Conservation (phyloP, 1,140 invertebrate genomes). For the Bradynema listronoti region DNA sequence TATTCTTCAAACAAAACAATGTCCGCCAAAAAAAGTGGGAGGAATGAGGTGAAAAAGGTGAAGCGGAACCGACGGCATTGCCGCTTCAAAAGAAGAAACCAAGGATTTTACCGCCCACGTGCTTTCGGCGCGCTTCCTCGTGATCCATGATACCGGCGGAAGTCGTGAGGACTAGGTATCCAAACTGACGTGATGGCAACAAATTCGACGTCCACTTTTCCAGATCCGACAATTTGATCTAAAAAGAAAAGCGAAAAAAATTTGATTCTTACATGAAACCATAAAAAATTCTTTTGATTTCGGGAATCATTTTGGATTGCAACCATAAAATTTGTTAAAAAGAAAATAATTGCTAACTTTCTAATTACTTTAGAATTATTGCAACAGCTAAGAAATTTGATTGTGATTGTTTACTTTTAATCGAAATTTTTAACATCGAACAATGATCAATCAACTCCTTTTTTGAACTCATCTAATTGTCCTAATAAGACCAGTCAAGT, state of each 20-base stretch:
- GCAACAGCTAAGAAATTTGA: too few species aligned
- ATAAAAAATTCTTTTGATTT: too few species aligned
- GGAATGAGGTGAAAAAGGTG: conserved; percentile 27
- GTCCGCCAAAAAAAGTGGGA: conserved; percentile 19
- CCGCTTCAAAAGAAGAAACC: conserved; percentile 99
- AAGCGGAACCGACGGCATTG: conserved; percentile 13
- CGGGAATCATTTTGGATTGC: not conserved
- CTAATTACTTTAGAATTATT: too few species aligned
- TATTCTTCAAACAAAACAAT: conserved; percentile 20
- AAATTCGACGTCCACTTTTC: conserved; percentile 97
- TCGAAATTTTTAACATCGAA: too few species aligned
- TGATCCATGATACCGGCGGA: conserved; percentile 99
- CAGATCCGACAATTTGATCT: conserved; percentile 81
- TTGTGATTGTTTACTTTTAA: too few species aligned
- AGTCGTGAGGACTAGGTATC: conserved; percentile 95
- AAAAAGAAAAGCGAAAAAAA: not conserved
- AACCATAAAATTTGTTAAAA: too few species aligned
- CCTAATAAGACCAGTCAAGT: too few species aligned
- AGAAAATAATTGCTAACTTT: too few species aligned
- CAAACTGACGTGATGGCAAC: conserved; percentile 96
- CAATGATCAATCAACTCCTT: too few species aligned
- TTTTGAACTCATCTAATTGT: too few species aligned
- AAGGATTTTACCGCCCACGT: conserved; percentile 98
- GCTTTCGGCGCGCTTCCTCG: conserved; percentile 97
- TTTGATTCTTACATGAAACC: too few species aligned